Conservation (phyloP, 2,113 vertebrate species). For the Eclectus roratus region DNA sequence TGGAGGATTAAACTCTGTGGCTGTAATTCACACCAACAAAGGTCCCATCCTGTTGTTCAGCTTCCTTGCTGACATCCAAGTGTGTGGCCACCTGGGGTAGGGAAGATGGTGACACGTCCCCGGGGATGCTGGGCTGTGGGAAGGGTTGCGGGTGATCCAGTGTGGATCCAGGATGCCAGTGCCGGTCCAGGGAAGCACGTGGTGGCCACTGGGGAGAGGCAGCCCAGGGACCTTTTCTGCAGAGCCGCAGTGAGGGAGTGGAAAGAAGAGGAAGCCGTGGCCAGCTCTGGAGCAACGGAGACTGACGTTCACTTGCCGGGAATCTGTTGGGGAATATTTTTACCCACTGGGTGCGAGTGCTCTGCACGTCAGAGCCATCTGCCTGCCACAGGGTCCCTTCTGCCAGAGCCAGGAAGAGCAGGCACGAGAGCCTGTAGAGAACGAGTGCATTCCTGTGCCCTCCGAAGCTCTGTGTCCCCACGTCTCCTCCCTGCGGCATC, state of each 20-base stretch:
- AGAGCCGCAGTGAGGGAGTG: accelerated
- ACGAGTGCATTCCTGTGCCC: constrained; percentile 56
- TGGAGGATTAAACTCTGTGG: background rate
- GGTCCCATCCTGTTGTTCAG: background rate
- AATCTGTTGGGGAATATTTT: constrained; percentile 74
- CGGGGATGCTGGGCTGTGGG: background rate
- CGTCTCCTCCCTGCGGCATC: constrained; percentile 26
- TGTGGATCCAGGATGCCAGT: background rate
- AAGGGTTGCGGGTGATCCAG: background rate
- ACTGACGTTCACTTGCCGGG: constrained; percentile 32
- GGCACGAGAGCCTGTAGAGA: constrained; percentile 66
- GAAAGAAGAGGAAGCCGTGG: background rate
- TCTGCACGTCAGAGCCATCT: constrained; percentile 71
- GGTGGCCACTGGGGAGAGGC: accelerated
- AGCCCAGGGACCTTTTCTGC: background rate
- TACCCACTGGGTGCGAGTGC: constrained; percentile 70
- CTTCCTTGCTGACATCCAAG: background rate
- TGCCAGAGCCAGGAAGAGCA: constrained; percentile 53
- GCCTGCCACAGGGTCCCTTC: constrained; percentile 71
- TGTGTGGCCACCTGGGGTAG: accelerated
- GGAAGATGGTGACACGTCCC: background rate
- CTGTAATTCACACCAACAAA: background rate
- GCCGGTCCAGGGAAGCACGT: accelerated
- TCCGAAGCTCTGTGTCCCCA: constrained; percentile 49
- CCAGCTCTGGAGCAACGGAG: background rate